These are phyloP conservation scores for Tenthredo livida DNA, from an alignment of 2,888 invertebrate species.

Conservation along the genomic window DNA sequence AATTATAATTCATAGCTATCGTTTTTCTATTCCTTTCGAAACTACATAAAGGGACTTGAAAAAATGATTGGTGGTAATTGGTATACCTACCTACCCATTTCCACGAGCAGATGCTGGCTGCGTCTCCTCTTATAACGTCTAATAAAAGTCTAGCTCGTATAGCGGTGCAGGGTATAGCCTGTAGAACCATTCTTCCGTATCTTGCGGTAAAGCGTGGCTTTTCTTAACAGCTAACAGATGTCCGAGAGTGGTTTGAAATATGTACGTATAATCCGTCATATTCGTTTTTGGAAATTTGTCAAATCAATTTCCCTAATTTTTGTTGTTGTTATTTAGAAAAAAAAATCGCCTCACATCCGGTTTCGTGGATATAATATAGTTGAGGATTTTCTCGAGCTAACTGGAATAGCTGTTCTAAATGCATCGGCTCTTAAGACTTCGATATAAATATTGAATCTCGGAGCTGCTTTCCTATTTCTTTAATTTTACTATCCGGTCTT, in stretches of 20 bases:
- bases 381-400: background rate
- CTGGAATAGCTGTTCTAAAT: background rate
- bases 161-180: background rate
- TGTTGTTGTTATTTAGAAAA: background rate
- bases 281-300: background rate
- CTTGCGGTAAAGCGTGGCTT: background rate
- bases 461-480: conserved; percentile 23
- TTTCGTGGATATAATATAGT: background rate
- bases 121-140: background rate
- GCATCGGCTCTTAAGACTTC: conserved; percentile 5
- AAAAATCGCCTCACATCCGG: background rate
- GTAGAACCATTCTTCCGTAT: background rate
- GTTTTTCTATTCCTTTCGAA: background rate
- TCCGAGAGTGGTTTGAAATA: background rate
- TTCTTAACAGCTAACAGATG: conserved; percentile 18
- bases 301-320: background rate
- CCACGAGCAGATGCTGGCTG: conserved; percentile 9
- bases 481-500: conserved; percentile 36
- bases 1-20: background rate
- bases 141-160: background rate
- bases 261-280: background rate
- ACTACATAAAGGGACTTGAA: conserved; percentile 11
- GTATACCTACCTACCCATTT: background rate
- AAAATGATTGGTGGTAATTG: conserved; percentile 33
- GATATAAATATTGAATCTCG: conserved; percentile 23